Conservation (phyloP, 30 jellyfish, hydroid and myxozoan genomes). For the Aurelia coerulea region DNA sequence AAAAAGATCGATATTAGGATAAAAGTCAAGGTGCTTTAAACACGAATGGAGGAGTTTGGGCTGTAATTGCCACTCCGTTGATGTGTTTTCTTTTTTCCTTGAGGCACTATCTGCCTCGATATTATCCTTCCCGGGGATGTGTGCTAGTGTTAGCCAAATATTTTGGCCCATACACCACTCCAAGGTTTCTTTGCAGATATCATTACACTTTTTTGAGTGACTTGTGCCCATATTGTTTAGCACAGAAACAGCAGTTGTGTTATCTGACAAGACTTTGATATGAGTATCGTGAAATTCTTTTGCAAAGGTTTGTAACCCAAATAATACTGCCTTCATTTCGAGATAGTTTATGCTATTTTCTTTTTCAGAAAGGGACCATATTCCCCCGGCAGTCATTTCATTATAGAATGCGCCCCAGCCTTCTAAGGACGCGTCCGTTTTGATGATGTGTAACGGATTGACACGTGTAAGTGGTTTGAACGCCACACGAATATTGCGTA, state of each 20-base stretch:
- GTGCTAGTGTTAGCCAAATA: slow-evolving; percentile 31
- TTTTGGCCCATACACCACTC: not conserved
- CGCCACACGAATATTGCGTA: not conserved
- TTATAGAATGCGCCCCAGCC: no score
- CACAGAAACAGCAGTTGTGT: no score
- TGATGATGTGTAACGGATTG: not conserved
- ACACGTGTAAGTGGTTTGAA: not conserved
- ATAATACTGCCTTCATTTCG: no score
- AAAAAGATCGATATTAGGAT: slow-evolving; percentile 30
- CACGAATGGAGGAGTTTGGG: not conserved
- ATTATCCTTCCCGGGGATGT: slow-evolving; percentile 31
- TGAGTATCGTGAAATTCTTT: no score
- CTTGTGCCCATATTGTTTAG: slow-evolving; percentile 26
- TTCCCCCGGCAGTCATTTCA: no score
- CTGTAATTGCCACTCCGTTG: slow-evolving; percentile 29
- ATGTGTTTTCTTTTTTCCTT: not conserved
- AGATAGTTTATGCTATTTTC: no score
- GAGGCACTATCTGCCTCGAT: slow-evolving; percentile 28
- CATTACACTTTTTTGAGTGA: slow-evolving; percentile 9
- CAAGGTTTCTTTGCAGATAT: slow-evolving; percentile 14
- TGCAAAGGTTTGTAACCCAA: no score
- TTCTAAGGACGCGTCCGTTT: slow-evolving; percentile 17
- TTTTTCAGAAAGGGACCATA: no score
- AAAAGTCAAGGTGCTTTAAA: not conserved
- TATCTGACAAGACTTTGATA: no score